Evolutionary conservation across 1,140 invertebrate genomes (phyloP), one percentile per base, ranked within the genome.

Genomic region (Eriocheir sinensis): DNA sequence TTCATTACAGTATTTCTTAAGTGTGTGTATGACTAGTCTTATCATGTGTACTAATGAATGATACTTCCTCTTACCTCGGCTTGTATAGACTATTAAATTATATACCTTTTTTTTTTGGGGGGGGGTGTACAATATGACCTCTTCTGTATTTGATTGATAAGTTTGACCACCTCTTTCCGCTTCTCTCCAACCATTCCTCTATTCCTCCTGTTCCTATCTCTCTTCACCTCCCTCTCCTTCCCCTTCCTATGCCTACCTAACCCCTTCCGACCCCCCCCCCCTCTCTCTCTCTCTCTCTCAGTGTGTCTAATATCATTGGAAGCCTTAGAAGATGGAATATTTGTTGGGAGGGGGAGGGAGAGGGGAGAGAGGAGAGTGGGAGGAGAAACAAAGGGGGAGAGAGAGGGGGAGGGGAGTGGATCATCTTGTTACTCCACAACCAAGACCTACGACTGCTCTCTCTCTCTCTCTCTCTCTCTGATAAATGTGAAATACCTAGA

Each of bases 401-500:
- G 48, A 21, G 21, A 21, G 48, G 21, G 12, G 12, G 48, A 9
- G 48, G 21, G 0, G 48, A 53, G 48, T 53, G 60, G 60, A 72
- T 72, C 60, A 72, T 72, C 60, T 72, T 72, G 60, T 72, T 72
- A 72, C 60, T 72, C 60, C 60, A 72, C 60, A 72, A 72, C 60
- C 9, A 72, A 72, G 60, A 72, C 60, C 60, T 72, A 72, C 60
- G 60, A 72, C 60, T 72, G 60, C 60, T 72, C 60, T 72, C 60
- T 72, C 60, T 72, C 60, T 72, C 60, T 72, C 60, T 72, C 60
- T 72, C 60, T 72, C 60, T 72, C 60, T 72, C 60, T 72, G 21
- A n/a, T n/a, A n/a, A n/a, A n/a, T n/a, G n/a, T n/a, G n/a, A n/a
- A n/a, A n/a, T n/a, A n/a, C n/a, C n/a, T n/a, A 53, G 48, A 12